Evolutionary conservation across 2,888 invertebrate genomes (phyloP).

Genomic region (Drosophila mettleri): DNA sequence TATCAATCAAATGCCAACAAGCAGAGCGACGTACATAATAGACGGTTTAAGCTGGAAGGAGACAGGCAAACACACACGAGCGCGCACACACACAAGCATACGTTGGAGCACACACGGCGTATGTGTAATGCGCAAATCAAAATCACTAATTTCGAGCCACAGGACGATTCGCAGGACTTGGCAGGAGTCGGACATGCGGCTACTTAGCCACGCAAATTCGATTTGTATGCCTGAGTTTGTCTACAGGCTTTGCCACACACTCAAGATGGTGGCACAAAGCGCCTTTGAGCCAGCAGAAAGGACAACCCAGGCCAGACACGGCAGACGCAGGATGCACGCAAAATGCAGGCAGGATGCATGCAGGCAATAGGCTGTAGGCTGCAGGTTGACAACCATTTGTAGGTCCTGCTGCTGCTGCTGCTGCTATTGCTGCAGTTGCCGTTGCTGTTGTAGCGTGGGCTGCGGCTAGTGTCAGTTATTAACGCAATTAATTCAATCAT

Average conservation of each 20-base stretch:
- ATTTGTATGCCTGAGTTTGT: conserved; percentile 67
- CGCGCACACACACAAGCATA: not conserved
- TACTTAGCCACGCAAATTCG: conserved; percentile 78
- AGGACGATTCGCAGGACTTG: conserved; percentile 21
- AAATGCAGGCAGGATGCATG: conserved; percentile 10
- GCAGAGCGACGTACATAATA: conserved; percentile 28
- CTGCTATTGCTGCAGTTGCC: conserved; percentile 11
- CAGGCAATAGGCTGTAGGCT: conserved; percentile 10
- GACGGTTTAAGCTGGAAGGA: conserved; percentile 12
- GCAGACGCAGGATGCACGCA: conserved; percentile 4
- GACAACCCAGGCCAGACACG: conserved; percentile 2
- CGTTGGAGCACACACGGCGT: conserved; percentile 45
- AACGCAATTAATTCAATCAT: conserved; percentile 85
- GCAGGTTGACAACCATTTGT: conserved; percentile 29
- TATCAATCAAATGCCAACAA: conserved; percentile 77
- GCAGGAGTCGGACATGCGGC: conserved; percentile 45
- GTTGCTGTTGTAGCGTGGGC: conserved; percentile 8
- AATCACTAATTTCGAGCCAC: conserved; percentile 72
- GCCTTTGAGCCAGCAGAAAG: conserved; percentile 47
- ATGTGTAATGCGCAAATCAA: conserved; percentile 80
- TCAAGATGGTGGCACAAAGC: conserved; percentile 71
- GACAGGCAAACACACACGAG: conserved; percentile 22
- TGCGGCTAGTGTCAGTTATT: conserved; percentile 84
- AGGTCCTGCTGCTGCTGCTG: conserved; percentile 4
- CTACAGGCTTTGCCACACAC: conserved; percentile 72